These are phyloP conservation scores for Yponomeuta cagnagella DNA, from an alignment of 2,888 invertebrate species.

Conservation along the genomic window DNA sequence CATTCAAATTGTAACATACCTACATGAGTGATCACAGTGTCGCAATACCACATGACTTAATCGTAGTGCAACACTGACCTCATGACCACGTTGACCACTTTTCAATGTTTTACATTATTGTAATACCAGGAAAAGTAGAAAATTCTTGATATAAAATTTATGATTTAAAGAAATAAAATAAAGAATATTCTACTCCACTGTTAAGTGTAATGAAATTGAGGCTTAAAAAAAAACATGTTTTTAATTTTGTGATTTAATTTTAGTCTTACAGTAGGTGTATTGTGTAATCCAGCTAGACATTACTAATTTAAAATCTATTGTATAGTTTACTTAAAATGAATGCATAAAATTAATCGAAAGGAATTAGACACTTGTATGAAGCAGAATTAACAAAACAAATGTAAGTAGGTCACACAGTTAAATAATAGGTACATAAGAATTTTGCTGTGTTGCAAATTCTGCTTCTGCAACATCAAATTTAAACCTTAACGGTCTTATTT, in stretches of 20 bases:
- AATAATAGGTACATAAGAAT: not conserved
- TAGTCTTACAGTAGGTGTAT: not conserved
- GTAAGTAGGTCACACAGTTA: not conserved
- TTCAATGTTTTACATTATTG: too few species aligned
- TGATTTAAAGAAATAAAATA: too few species aligned
- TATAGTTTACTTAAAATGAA: constrained; percentile 11
- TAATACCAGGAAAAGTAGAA: too few species aligned
- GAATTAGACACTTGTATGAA: constrained; percentile 26
- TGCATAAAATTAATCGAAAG: constrained; percentile 26
- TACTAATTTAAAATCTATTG: constrained; percentile 1
- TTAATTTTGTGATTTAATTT: not conserved
- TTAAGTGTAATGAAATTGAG: not conserved
- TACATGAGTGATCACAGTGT: too few species aligned
- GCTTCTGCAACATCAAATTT: not conserved
- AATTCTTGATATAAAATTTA: too few species aligned
- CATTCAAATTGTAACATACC: too few species aligned
- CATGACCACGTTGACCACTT: too few species aligned
- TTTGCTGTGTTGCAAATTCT: constrained; percentile 13
- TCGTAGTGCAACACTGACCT: too few species aligned
- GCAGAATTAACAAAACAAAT: constrained; percentile 17
- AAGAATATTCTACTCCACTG: too few species aligned
- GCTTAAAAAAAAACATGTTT: not conserved
- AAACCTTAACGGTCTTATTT: not conserved
- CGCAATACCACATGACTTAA: too few species aligned
- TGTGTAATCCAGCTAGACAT: not conserved